A percentile compares a stretch with the other conserved stretches of the same genome.
Evolutionary conservation across 2,797 vertebrate species (phyloP).

Genomic region (Pseudocheirus occidentalis): DNA sequence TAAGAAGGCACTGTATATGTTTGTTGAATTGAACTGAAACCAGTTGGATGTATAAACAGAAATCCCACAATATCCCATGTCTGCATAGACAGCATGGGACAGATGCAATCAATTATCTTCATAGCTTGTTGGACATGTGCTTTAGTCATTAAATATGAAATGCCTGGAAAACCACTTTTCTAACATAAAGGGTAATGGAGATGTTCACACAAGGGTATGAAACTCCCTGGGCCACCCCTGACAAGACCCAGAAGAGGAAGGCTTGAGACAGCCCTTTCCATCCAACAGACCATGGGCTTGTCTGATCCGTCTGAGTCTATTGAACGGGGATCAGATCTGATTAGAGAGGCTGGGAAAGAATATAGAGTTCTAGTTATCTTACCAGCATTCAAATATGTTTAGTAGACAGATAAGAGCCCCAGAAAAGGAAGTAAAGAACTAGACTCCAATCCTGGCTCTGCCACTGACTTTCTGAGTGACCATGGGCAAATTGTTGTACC

Average conservation of each 20-base stretch:
- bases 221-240: accelerated
- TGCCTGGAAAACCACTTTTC: neutral
- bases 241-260: neutral
- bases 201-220: neutral
- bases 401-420: neutral
- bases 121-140: neutral
- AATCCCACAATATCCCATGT: neutral
- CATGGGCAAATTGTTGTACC: neutral
- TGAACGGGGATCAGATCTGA: neutral
- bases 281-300: neutral
- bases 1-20: neutral
- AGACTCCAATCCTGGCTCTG: neutral
- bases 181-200: neutral
- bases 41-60: neutral
- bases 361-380: neutral
- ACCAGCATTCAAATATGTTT: neutral
- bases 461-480: neutral
- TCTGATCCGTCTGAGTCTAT: neutral
- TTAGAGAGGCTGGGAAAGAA: neutral
- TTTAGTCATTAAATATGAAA: neutral
- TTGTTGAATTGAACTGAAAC: neutral
- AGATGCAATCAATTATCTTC: neutral
- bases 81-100: neutral
- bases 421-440: neutral
- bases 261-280: neutral